Conservation (phyloP, 1,140 invertebrate genomes). For the Drosophila subpulchrella region DNA sequence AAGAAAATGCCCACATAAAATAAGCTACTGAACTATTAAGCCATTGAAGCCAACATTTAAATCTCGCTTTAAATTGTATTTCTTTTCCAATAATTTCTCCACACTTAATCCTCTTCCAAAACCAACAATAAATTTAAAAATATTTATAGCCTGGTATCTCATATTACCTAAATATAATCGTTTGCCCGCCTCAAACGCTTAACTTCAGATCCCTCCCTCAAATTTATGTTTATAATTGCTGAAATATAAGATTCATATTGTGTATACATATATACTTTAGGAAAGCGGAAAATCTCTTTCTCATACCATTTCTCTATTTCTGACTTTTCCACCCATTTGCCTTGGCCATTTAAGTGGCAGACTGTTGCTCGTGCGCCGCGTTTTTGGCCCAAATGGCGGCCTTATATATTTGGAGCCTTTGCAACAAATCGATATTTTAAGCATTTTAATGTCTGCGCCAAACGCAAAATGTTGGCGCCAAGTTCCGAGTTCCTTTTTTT, state of each 20-base stretch:
- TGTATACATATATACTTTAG: slow-evolving; percentile 2
- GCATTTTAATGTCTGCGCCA: slow-evolving; percentile 81
- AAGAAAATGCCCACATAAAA: neutral
- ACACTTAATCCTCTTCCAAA: neutral
- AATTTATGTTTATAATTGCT: slow-evolving; percentile 38
- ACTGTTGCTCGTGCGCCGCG: slow-evolving; percentile 63
- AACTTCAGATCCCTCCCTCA: slow-evolving; percentile 2
- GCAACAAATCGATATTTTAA: slow-evolving; percentile 78
- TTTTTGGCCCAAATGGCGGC: slow-evolving; percentile 46
- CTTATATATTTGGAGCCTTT: slow-evolving; percentile 61
- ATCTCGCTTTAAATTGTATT: neutral
- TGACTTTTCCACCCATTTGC: slow-evolving; percentile 22
- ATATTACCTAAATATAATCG: slow-evolving; percentile 5
- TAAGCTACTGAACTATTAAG: too few species aligned
- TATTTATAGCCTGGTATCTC: slow-evolving; percentile 8
- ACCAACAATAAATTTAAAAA: slow-evolving; percentile 1
- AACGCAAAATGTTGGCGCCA: slow-evolving; percentile 81
- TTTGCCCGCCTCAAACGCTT: slow-evolving; percentile 14
- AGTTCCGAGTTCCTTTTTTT: slow-evolving; percentile 32
- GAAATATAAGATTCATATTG: slow-evolving; percentile 32
- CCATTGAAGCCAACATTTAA: too few species aligned
- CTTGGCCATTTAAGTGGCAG: slow-evolving; percentile 71
- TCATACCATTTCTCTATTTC: neutral
- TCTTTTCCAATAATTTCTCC: neutral
- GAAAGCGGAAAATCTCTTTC: slow-evolving; percentile 31